Evolutionary conservation across 2,797 vertebrate genomes (phyloP), one percentile per base, ranked within the genome.

Genomic region (Orestias chungarensis): DNA sequence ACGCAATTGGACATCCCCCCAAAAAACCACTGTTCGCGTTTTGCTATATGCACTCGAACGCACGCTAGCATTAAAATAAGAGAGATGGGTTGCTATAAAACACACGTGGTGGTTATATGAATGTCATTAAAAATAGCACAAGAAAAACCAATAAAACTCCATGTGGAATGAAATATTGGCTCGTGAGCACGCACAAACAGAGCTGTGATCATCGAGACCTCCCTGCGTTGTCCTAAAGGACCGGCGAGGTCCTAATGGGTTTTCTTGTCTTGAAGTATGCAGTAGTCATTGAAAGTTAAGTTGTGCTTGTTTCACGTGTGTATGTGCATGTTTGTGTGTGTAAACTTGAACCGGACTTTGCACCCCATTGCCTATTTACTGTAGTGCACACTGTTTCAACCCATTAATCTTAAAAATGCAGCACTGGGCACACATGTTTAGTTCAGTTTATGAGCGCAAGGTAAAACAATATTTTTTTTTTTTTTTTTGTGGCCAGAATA

Each of bases 391-490:
- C 90, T 88, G 92, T 93, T 93, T 93, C 88, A 92, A 93, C 92
- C 92, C 96, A 95, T 96, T 95, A 96, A 96, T 94, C 95, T 94
- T 82, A 85, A 87, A 93, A 93, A 94, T 90, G 84, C 93, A 83
- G 80, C 93, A 94, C 88, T 82, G 75, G 84, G 17, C 91, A 73
- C 68, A 72, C 66, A 71, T 89, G 89, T 73, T 64, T 91, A 86
- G 70, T 42, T 61, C 43, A 80, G 59, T 75, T 73, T 10, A 8
- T 68, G 54, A 74, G 50, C 42, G 43, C 61, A 64, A 1, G 31
- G 43, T 75, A 35, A 59, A 38, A 42, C 40, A n/a, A n/a, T n/a
- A n/a, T n/a, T n/a, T n/a, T n/a, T n/a, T n/a, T n/a, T 14, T 42
- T 33, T 40, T 62, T 15, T 40, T 31, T 35, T 61, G 57, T 38